A percentile compares a stretch with the other conserved stretches of the same genome.
phyloP scores from a whole-genome alignment of 2,797 vertebrate genomes.

The Thamnophis elegans region DNA sequence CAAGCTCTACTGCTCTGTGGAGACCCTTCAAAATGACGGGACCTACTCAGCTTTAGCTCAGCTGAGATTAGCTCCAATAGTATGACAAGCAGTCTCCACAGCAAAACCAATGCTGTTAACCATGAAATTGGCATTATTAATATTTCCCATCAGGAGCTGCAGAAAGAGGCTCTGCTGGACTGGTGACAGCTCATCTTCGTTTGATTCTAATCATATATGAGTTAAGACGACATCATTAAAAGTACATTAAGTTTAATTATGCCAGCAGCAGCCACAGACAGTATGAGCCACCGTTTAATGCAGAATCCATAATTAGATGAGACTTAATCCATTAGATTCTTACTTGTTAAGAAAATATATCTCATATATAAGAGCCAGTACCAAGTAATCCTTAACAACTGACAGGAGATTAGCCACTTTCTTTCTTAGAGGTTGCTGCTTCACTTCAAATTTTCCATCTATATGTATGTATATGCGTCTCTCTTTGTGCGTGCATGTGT shows the following conservation, averaged over 20 bases:
- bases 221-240: constrained; percentile 78
- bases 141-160: constrained; percentile 55
- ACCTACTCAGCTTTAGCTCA: constrained; percentile 47
- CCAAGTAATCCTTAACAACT: constrained; percentile 23
- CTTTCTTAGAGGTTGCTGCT: neutral
- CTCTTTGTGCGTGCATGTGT: neutral
- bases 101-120: constrained; percentile 56
- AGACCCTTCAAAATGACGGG: neutral
- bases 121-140: constrained; percentile 60
- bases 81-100: constrained; percentile 53
- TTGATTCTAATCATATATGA: constrained; percentile 73
- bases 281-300: constrained; percentile 59
- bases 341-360: constrained; percentile 72
- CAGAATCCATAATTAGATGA: constrained; percentile 73
- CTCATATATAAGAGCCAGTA: constrained; percentile 51
- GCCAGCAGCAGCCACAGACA: constrained; percentile 62
- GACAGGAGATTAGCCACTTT: neutral
- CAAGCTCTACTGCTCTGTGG: constrained; percentile 33
- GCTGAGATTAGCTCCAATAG: constrained; percentile 54
- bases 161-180: constrained; percentile 54
- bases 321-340: constrained; percentile 68
- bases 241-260: constrained; percentile 79
- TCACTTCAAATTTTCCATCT: neutral
- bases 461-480: neutral
- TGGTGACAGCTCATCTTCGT: constrained; percentile 55